Percentiles rank a stretch among this genome's conserved stretches.
These are phyloP conservation scores for Notoglanidium macrostoma DNA, from an alignment of 2,797 vertebrate genomes.

Conservation along the genomic window DNA sequence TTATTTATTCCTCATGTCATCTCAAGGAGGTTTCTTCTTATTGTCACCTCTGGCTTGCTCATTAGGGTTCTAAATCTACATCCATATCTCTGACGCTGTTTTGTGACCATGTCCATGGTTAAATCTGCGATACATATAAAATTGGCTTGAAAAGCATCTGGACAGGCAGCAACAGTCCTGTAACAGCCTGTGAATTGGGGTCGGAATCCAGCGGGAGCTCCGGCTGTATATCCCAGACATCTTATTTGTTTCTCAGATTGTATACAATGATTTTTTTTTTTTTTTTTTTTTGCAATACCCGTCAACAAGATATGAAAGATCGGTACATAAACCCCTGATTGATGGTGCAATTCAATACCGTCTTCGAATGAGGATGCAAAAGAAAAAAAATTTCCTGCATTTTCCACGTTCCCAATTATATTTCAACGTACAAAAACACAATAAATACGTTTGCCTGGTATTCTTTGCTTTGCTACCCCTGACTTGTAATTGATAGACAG, in stretches of 20 bases:
- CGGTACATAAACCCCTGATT: not conserved
- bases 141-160: not conserved
- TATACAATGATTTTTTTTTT: not conserved
- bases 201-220: not conserved
- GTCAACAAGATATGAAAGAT: not conserved
- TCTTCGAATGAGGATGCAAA: no score
- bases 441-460: not conserved
- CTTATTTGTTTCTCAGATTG: not conserved
- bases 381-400: no score
- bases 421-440: not conserved
- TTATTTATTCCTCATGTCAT: not conserved
- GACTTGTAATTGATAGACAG: no score
- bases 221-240: not conserved
- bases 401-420: no score
- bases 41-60: not conserved
- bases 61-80: not conserved
- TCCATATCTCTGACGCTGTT: not conserved
- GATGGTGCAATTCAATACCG: not conserved
- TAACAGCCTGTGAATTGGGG: not conserved
- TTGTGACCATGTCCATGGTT: not conserved
- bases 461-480: not conserved
- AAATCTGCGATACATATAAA: not conserved
- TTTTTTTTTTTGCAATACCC: not conserved
- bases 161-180: not conserved
- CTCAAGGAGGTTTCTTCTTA: not conserved